phyloP scores from a whole-genome alignment of 2,113 vertebrate species.

The Eudyptes chrysolophus region DNA sequence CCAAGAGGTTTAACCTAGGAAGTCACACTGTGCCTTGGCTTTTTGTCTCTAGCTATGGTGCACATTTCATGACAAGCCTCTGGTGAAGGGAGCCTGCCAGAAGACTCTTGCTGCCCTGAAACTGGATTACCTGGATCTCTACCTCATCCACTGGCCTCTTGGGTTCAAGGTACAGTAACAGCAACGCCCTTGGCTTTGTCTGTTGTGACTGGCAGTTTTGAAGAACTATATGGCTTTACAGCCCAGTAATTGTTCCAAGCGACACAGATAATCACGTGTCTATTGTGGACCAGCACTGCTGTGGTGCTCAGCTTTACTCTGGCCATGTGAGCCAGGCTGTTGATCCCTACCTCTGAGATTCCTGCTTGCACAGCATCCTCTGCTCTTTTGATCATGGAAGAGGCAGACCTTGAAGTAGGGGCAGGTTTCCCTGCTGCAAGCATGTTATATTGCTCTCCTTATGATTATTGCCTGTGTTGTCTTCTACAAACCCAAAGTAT shows the following conservation, averaged over 20 bases:
- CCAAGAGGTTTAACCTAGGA: not conserved
- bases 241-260: not conserved
- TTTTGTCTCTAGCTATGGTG: slow-evolving; percentile 84
- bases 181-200: not conserved
- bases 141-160: slow-evolving; percentile 91
- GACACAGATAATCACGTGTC: not conserved
- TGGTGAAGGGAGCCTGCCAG: slow-evolving; percentile 83
- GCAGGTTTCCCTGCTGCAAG: not conserved
- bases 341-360: not conserved
- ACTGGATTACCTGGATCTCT: slow-evolving; percentile 91
- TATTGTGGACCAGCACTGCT: not conserved
- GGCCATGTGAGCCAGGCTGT: not conserved
- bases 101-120: slow-evolving; percentile 86
- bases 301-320: not conserved
- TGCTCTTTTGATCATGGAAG: not conserved
- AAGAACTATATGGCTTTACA: not conserved
- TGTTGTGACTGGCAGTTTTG: not conserved
- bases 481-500: not conserved
- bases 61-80: slow-evolving; percentile 84
- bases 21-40: not conserved
- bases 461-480: not conserved
- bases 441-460: not conserved
- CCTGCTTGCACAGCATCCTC: not conserved
- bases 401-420: not conserved
- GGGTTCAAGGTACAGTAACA: slow-evolving; percentile 83